phyloP scores from a whole-genome alignment of 2,797 vertebrate genomes.

The Pelodytes ibericus region DNA sequence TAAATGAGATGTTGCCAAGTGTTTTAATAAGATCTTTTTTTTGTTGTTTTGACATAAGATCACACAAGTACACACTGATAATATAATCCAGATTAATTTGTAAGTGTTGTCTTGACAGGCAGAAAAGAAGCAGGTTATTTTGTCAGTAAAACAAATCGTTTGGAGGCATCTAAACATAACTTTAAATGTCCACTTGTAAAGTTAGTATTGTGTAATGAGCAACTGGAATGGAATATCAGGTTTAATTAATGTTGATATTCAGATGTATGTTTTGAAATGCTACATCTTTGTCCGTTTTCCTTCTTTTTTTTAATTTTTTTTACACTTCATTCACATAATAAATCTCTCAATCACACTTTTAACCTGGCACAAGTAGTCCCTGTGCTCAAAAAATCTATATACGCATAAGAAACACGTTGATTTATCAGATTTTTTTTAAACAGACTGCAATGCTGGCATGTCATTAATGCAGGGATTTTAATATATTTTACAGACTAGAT shows the following conservation, averaged over 20 bases:
- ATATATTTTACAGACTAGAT: too few species aligned
- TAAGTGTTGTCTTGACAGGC: too few species aligned
- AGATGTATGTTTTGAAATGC: not conserved
- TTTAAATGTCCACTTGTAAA: too few species aligned
- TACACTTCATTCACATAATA: constrained; percentile 44
- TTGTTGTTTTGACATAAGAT: too few species aligned
- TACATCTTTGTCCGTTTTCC: constrained; percentile 15
- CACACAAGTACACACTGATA: too few species aligned
- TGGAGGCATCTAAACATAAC: too few species aligned
- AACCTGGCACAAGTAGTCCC: not conserved
- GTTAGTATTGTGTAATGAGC: not conserved
- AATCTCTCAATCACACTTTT: constrained; percentile 21
- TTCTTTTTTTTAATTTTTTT: constrained; percentile 22
- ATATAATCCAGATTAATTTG: too few species aligned
- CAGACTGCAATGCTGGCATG: too few species aligned
- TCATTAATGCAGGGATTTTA: too few species aligned
- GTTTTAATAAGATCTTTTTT: too few species aligned
- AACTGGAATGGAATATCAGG: not conserved
- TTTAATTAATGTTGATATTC: not conserved
- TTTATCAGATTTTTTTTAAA: constrained; percentile 4
- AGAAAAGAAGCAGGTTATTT: too few species aligned
- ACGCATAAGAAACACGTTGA: constrained; percentile 24
- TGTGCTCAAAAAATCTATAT: not conserved
- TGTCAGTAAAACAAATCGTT: too few species aligned
- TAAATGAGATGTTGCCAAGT: not conserved